Conservation (phyloP, 2,113 vertebrate species). For the Podiceps cristatus region DNA sequence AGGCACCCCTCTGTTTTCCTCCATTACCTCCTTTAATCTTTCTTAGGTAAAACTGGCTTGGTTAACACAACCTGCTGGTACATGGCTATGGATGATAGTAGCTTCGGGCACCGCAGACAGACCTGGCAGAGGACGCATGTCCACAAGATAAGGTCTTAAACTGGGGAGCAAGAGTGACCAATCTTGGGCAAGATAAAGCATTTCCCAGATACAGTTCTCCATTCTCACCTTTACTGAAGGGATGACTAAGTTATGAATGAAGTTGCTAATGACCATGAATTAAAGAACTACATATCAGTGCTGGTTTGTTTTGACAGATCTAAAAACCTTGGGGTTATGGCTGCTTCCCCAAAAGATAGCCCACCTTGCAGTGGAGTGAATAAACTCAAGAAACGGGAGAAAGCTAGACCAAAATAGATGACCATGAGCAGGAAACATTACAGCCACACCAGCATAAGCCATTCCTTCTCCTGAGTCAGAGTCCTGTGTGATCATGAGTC, state of each 20-base stretch:
- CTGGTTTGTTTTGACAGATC: background rate
- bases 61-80: background rate
- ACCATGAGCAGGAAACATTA: background rate
- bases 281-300: background rate
- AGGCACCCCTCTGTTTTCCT: background rate
- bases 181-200: rapidly evolving
- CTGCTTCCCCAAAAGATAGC: background rate
- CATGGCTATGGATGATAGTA: background rate
- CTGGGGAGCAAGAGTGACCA: background rate
- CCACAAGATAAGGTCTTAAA: background rate
- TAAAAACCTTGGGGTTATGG: background rate
- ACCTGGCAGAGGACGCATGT: background rate
- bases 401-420: constrained; percentile 12
- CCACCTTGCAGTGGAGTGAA: background rate
- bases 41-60: background rate
- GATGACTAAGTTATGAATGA: background rate
- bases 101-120: background rate
- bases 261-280: background rate
- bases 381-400: background rate
- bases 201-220: background rate
- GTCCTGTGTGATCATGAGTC: constrained; percentile 20
- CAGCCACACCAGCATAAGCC: background rate
- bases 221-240: background rate
- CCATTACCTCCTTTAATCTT: background rate
- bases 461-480: constrained; percentile 23